phyloP scores from a whole-genome alignment of 2,888 invertebrate species.

The Diplazon laetatorius region DNA sequence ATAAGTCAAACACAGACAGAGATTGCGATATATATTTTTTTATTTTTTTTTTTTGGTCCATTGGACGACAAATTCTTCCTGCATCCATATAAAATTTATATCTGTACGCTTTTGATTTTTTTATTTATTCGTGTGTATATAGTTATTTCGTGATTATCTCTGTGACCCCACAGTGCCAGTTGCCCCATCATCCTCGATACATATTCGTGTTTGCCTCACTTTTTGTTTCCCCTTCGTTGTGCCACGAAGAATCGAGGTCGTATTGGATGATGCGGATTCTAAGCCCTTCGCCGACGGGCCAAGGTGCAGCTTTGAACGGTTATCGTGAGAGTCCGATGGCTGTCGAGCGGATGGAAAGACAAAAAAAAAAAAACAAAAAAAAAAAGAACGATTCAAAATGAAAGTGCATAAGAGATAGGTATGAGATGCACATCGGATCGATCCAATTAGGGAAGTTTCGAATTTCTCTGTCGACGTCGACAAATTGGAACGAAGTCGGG shows the following conservation, averaged over 20 bases:
- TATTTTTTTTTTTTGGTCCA: neutral
- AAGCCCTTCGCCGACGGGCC: constrained; percentile 63
- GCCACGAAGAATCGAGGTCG: constrained; percentile 40
- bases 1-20: neutral
- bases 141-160: neutral
- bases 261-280: constrained; percentile 50
- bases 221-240: constrained; percentile 18
- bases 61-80: too few species aligned
- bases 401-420: constrained; percentile 20
- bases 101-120: constrained; percentile 1
- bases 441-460: constrained; percentile 61
- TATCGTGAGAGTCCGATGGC: constrained; percentile 30
- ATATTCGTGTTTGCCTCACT: neutral
- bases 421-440: constrained; percentile 44
- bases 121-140: too few species aligned
- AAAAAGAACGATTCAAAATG: too few species aligned
- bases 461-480: constrained; percentile 36
- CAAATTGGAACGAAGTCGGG: constrained; percentile 41
- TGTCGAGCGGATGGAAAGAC: constrained; percentile 1
- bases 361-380: constrained; percentile 9
- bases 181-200: too few species aligned
- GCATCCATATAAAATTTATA: too few species aligned
- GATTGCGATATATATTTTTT: neutral
- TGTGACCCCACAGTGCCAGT: neutral
- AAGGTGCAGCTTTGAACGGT: constrained; percentile 60